A percentile compares a stretch with the other conserved stretches of the same genome.
These are phyloP conservation scores for Anarhynchus alexandrinus DNA, from an alignment of 2,113 vertebrate species.

Conservation along the genomic window DNA sequence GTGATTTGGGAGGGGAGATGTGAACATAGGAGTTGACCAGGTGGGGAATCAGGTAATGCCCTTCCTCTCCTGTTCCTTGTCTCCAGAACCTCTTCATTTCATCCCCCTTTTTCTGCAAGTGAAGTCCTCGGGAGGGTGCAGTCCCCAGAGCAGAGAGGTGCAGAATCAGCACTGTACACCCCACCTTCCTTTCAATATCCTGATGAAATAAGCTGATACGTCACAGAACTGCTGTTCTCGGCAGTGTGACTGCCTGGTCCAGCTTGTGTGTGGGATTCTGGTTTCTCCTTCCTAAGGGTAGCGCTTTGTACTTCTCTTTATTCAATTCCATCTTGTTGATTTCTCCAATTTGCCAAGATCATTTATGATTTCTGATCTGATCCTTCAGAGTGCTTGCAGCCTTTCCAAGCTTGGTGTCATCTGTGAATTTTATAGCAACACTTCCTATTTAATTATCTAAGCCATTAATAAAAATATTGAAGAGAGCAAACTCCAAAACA, in stretches of 20 bases:
- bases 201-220: neutral
- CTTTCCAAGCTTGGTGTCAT: constrained; percentile 1
- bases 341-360: neutral
- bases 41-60: neutral
- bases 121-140: neutral
- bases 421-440: constrained; percentile 4
- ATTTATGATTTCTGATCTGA: neutral
- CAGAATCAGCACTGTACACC: neutral
- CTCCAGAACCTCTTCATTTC: neutral
- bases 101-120: neutral
- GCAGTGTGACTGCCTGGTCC: neutral
- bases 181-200: neutral
- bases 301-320: neutral
- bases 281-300: neutral
- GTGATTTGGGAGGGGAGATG: neutral
- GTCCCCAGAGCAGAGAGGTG: neutral
- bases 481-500: neutral
- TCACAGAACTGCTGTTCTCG: neutral
- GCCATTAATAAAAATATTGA: constrained; percentile 20
- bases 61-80: neutral
- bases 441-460: neutral
- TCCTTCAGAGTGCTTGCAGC: neutral
- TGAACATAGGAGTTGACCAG: accelerated
- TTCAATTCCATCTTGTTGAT: neutral
- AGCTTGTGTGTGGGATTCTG: neutral